Conservation (phyloP, 2,113 vertebrate genomes). For the Macquaria ambigua region DNA sequence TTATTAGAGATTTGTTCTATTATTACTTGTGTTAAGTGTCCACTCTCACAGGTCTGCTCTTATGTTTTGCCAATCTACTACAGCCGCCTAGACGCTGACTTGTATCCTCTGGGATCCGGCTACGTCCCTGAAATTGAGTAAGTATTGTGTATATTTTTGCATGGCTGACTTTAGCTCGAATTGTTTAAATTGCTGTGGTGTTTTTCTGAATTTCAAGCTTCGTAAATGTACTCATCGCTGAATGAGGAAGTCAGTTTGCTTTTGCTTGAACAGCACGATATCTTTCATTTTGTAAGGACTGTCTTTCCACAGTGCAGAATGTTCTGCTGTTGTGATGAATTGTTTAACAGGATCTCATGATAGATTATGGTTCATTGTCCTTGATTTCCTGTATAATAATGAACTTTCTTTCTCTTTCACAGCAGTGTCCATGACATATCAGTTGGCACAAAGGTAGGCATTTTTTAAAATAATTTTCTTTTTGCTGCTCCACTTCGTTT, state of each 20-base stretch:
- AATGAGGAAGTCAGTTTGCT: conserved; percentile 16
- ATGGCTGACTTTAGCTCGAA: background rate
- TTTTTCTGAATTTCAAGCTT: background rate
- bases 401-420: conserved; percentile 61
- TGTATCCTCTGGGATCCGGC: conserved; percentile 88
- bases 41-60: conserved; percentile 1
- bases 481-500: background rate
- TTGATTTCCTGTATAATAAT: conserved; percentile 36
- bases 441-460: conserved; percentile 98
- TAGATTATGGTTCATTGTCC: background rate
- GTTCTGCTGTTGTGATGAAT: background rate
- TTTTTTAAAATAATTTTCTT: background rate
- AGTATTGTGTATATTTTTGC: conserved; percentile 52
- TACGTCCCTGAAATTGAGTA: conserved; percentile 88
- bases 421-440: conserved; percentile 99
- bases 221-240: background rate
- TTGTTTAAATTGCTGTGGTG: background rate
- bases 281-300: background rate
- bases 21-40: background rate
- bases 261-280: conserved; percentile 44
- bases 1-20: background rate
- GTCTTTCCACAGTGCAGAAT: background rate
- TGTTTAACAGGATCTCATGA: background rate
- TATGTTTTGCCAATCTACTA: conserved; percentile 10
- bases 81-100: conserved; percentile 87